Base-by-base conservation (phyloP, 1,140 invertebrate species). In the Drusus annulatus region DNA sequence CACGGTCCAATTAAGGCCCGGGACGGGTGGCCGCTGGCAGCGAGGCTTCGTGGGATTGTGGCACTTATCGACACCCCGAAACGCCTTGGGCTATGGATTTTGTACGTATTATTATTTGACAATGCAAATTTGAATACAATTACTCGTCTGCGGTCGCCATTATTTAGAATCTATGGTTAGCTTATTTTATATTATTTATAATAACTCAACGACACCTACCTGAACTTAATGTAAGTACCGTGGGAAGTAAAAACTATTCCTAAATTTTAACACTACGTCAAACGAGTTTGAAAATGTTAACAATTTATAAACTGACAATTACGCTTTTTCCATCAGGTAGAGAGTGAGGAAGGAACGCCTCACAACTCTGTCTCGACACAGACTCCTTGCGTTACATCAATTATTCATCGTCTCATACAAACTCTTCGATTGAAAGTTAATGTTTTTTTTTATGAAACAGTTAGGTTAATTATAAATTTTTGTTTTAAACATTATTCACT, bases 11-110 rank as follows among this genome's bases (percentile, higher is more conserved):
- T 74, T 74, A 74, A 25, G 15, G 51, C 52, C 51, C 25, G 51
- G n/a, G n/a, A 21, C 50, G 15, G 28, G n/a, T 4, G 69, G 23
- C 21, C 50, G 21, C 4, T 74, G 15, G 13, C 15, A 19, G 51
- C 13, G 19, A 23, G 6, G 4, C 5, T 50, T 50, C 31, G 50
- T 17, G 52, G 21, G 69, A 54, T 54, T 25, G n/a, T n/a, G 50
- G 28, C 69, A 23, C 69, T 56, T 74, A 52, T 56, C 54, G 51
- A 74, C 69, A 23, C 51, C 51, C 69, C 69, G 13, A 28, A 74
- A 56, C 36, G 69, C 69, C 52, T 54, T 23, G 69, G 69, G 69
- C n/a, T 54, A 74, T 54, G 69, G 54, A 74, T 23, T 56, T 56
- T 28, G 69, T 25, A 28, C 51, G 8, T 25, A 17, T 56, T 56